Evolutionary conservation across 2,888 invertebrate genomes (phyloP).

Genomic region (Eupithecia centaureata): DNA sequence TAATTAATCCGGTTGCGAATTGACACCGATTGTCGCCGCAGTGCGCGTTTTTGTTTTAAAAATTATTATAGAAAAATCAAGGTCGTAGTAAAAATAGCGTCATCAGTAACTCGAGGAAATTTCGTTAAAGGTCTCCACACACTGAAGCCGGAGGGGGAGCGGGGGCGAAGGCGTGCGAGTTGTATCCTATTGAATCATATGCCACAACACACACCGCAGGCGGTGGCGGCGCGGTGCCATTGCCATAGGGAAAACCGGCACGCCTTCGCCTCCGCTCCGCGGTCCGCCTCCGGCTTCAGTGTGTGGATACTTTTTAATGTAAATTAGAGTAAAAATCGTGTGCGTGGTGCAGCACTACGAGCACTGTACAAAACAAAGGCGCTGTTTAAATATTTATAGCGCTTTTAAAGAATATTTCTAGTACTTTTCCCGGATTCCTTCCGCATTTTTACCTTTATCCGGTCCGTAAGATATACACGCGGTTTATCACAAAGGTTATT

Average conservation of each 20-base stretch:
- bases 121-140: no score
- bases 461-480: slow-evolving; percentile 18
- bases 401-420: background rate
- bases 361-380: slow-evolving; percentile 48
- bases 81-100: background rate
- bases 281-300: no score
- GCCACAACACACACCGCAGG: no score
- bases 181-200: no score
- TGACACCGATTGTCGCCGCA: slow-evolving; percentile 5
- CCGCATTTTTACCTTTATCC: background rate
- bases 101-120: background rate
- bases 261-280: no score
- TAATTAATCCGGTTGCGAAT: slow-evolving; percentile 22
- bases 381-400: background rate
- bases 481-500: background rate
- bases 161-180: no score
- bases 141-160: no score
- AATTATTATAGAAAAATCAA: background rate
- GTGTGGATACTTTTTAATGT: no score
- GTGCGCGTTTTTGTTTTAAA: background rate
- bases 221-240: no score
- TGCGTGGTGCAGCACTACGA: slow-evolving; percentile 69
- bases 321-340: slow-evolving; percentile 68
- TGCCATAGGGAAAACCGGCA: no score
- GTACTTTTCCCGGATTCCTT: background rate